phyloP scores from a whole-genome alignment of 2,888 invertebrate species.

The Protophormia terraenovae region DNA sequence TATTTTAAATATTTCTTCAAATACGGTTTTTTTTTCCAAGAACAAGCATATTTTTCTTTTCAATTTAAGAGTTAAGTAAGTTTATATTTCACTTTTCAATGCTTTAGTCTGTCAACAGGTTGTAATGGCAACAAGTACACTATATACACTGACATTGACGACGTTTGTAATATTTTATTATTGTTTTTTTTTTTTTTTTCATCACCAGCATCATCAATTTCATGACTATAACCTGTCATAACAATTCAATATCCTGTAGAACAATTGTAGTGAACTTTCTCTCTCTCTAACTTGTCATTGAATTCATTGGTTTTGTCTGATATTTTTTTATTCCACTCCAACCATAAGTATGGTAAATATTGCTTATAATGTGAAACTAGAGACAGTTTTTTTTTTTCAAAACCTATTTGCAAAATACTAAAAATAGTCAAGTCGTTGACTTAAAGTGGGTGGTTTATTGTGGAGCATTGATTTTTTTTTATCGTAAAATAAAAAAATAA shows the following conservation, averaged over 20 bases:
- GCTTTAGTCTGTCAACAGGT: slow-evolving; percentile 50
- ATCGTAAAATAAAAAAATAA: neutral
- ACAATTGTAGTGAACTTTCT: slow-evolving; percentile 54
- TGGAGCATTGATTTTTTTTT: neutral
- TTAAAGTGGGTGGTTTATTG: neutral
- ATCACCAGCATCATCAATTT: slow-evolving; percentile 41
- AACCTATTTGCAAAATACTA: neutral
- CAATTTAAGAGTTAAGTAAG: neutral
- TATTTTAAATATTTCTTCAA: neutral
- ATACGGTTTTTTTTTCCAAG: neutral
- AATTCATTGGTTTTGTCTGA: slow-evolving; percentile 8
- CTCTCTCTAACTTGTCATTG: slow-evolving; percentile 56
- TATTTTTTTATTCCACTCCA: neutral
- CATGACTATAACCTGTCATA: slow-evolving; percentile 61
- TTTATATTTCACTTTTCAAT: slow-evolving; percentile 19
- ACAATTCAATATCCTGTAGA: slow-evolving; percentile 64
- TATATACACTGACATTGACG: slow-evolving; percentile 17
- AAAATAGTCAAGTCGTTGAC: neutral
- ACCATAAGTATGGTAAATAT: neutral
- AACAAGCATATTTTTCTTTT: neutral
- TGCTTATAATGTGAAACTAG: neutral
- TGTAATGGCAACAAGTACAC: slow-evolving; percentile 34
- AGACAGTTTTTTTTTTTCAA: neutral
- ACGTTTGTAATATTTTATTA: slow-evolving; percentile 31
- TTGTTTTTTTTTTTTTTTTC: neutral